Conservation (phyloP, 2,113 vertebrate species). For the Callospermophilus lateralis region DNA sequence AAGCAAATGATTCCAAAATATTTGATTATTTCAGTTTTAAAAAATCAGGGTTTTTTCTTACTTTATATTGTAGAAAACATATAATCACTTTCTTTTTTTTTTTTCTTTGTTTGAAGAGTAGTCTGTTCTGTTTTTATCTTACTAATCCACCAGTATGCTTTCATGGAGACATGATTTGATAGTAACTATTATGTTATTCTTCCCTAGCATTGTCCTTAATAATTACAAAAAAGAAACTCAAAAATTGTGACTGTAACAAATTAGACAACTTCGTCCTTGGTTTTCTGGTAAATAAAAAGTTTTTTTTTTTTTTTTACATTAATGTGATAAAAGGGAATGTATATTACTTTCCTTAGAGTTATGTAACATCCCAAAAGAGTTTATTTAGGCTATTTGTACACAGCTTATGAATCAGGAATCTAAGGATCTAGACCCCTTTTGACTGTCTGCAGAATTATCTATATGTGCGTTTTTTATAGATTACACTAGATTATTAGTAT, state of each 20-base stretch:
- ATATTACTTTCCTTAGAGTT: background rate
- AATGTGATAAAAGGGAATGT: background rate
- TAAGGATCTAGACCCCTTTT: background rate
- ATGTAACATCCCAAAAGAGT: background rate
- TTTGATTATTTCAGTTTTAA: slow-evolving; percentile 50
- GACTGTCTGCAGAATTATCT: background rate
- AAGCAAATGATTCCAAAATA: slow-evolving; percentile 34
- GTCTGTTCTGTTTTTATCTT: slow-evolving; percentile 13
- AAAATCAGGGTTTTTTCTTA: slow-evolving; percentile 8
- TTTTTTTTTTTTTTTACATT: background rate
- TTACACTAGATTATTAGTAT: background rate
- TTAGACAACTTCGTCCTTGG: background rate
- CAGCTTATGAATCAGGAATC: background rate
- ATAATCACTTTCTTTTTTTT: background rate
- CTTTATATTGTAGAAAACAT: background rate
- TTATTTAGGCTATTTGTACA: background rate
- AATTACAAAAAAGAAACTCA: background rate
- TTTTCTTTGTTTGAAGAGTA: background rate
- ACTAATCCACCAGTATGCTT: background rate
- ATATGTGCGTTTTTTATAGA: background rate
- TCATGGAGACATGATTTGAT: background rate
- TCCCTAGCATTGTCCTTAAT: slow-evolving; percentile 20
- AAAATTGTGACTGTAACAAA: background rate
- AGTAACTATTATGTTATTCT: background rate
- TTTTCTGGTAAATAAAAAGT: slow-evolving; percentile 12